Evolutionary conservation across 2,888 invertebrate species (phyloP), one percentile per base, ranked within the genome.

Genomic region (Eristalinus sepulchralis): DNA sequence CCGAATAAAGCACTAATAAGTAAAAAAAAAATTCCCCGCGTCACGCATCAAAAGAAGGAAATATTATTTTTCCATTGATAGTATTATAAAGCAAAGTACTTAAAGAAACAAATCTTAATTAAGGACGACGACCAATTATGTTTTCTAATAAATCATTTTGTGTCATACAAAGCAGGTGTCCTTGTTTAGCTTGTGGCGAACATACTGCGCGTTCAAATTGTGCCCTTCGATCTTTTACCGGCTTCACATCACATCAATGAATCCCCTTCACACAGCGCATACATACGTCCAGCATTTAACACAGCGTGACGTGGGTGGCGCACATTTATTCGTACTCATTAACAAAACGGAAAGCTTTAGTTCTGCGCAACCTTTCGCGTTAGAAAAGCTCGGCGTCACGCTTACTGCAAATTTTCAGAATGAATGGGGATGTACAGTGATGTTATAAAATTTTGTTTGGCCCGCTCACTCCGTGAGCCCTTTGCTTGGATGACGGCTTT

Each of bases 341-440:
- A 68, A 64, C 0, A 59, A 68, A 11, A 55, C 31, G 17, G 39
- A 71, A 80, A 76, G 84, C 75, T 80, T 22, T 9, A 71, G 53
- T 71, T 67, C 67, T 67, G 72, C 80, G 72, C 36, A 39, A 27
- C 22, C 1, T 72, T n/a, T 39, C 20, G 60, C 20, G 36, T 6
- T 59, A n/a, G 67, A 70, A 57, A 64, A 79, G 81, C 75, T 81
- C 70, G 2, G 2, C 24, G 2, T n/a, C 55, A 27, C 6, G 22
- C 53, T 68, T 47, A 47, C 39, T 82, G 68, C 79, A 17, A 78
- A 11, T 66, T 80, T 66, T 20, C 39, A 59, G 59, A 60, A 55
- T 68, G 75, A 72, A 60, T 64, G 55, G 27, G 59, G 47, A 8
- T 5, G 17, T 47, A 6, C n/a, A 27, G 39, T 70, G 36, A 13